These are phyloP conservation scores for Cheilosia soror DNA, from an alignment of 2,888 invertebrate species.

Conservation along the genomic window DNA sequence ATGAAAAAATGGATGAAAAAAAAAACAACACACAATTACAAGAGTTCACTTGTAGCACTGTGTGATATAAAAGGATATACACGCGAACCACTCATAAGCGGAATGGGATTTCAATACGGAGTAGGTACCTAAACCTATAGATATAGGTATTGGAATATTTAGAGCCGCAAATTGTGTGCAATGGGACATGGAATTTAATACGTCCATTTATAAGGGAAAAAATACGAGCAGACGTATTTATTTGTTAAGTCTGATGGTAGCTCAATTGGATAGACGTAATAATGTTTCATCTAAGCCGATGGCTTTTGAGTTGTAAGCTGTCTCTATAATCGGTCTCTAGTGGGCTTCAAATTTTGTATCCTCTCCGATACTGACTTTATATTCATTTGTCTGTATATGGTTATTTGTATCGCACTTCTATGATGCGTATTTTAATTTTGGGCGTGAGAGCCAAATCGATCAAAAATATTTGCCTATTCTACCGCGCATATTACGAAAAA, in stretches of 20 bases:
- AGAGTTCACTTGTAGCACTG: constrained; percentile 34
- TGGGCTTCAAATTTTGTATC: no score
- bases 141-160: neutral
- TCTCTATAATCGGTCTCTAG: no score
- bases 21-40: constrained; percentile 50
- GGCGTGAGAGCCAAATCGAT: no score
- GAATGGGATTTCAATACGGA: constrained; percentile 20
- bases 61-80: constrained; percentile 56
- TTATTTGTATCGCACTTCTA: no score
- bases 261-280: neutral
- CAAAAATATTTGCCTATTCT: no score
- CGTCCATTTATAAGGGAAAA: constrained; percentile 4
- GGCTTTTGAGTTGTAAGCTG: no score
- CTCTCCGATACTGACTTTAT: no score
- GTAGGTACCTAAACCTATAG: neutral
- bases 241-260: neutral
- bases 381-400: no score
- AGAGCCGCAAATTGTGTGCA: constrained; percentile 40
- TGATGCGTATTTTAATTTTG: no score
- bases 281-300: no score
- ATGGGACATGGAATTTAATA: constrained; percentile 46
- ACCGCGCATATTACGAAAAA: no score
- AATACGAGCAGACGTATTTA: neutral
- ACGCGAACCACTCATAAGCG: constrained; percentile 18
- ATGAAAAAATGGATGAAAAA: constrained; percentile 28